Conservation (phyloP, 2,888 invertebrate species). For the Holacanthella duospinosa region DNA sequence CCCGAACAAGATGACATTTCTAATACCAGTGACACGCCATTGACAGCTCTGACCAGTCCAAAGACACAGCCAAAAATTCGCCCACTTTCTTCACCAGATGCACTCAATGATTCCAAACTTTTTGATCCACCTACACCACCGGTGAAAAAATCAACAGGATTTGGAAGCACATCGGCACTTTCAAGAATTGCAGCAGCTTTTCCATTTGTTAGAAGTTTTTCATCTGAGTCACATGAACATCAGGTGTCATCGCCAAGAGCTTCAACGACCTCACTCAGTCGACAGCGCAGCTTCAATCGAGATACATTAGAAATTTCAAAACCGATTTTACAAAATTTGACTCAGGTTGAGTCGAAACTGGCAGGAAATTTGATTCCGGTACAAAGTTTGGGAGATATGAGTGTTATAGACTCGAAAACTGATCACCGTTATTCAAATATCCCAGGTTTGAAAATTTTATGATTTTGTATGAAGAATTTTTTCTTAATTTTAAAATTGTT, state of each 20-base stretch:
- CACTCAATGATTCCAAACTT: constrained; percentile 18
- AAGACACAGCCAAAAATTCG: constrained; percentile 10
- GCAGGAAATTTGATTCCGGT: neutral
- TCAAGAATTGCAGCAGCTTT: constrained; percentile 30
- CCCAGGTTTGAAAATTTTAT: too few relatives aligned
- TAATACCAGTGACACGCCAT: constrained; percentile 25
- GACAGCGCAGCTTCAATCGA: constrained; percentile 19
- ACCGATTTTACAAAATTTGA: constrained; percentile 29
- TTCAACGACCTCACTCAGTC: constrained; percentile 5
- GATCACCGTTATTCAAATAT: constrained; percentile 22
- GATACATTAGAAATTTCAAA: constrained; percentile 31
- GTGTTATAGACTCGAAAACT: neutral
- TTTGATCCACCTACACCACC: constrained; percentile 8
- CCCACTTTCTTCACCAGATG: constrained; percentile 18
- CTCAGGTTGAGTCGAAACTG: neutral
- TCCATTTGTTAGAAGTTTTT: constrained; percentile 31
- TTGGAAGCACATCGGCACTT: constrained; percentile 22
- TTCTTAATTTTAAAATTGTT: too few relatives aligned
- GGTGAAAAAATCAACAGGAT: constrained; percentile 5
- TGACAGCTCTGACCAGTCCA: neutral
- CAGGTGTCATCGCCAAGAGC: neutral
- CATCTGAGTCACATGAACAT: constrained; percentile 12
- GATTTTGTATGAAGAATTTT: too few relatives aligned
- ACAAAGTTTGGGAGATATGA: neutral
- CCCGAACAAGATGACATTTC: constrained; percentile 20